These are phyloP conservation scores for Oryzias celebensis DNA, from an alignment of 2,113 vertebrate species.

Conservation along the genomic window DNA sequence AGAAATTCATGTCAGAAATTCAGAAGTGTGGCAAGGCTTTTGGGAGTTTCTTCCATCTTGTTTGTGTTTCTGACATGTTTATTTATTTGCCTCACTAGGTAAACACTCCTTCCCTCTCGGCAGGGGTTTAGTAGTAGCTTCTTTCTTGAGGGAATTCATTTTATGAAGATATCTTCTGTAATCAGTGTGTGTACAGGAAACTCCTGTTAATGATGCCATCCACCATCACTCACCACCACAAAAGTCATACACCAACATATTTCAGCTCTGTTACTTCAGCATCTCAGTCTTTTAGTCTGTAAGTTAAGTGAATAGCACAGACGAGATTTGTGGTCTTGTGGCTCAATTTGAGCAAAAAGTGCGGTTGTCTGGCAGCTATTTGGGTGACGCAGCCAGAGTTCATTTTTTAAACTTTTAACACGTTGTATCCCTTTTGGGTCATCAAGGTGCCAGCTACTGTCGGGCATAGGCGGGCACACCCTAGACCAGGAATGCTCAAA, in stretches of 20 bases:
- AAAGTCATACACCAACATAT: slow-evolving; percentile 42
- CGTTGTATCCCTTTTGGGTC: too few relatives aligned
- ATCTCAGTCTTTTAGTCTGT: slow-evolving; percentile 5
- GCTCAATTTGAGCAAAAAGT: too few relatives aligned
- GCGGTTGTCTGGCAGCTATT: too few relatives aligned
- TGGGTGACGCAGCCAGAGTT: too few relatives aligned
- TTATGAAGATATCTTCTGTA: slow-evolving; percentile 63
- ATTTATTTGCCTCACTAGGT: slow-evolving; percentile 64
- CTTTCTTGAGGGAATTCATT: slow-evolving; percentile 53
- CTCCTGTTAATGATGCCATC: slow-evolving; percentile 57
- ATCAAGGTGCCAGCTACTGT: too few relatives aligned
- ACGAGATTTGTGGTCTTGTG: too few relatives aligned
- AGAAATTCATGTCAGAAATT: slow-evolving; percentile 1
- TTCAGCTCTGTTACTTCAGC: slow-evolving; percentile 29
- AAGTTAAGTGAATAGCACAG: too few relatives aligned
- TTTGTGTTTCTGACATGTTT: slow-evolving; percentile 70
- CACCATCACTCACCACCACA: slow-evolving; percentile 30
- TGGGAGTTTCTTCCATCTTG: slow-evolving; percentile 40
- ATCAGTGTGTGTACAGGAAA: background rate
- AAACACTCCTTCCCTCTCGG: slow-evolving; percentile 52
- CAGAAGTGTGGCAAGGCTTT: slow-evolving; percentile 12
- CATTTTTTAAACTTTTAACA: too few relatives aligned
- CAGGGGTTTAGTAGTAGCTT: slow-evolving; percentile 53
- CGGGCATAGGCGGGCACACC: too few relatives aligned
- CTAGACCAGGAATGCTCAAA: too few relatives aligned